Evolutionary conservation across 1,140 invertebrate species (phyloP).

Genomic region (Propsilocerus akamusi): DNA sequence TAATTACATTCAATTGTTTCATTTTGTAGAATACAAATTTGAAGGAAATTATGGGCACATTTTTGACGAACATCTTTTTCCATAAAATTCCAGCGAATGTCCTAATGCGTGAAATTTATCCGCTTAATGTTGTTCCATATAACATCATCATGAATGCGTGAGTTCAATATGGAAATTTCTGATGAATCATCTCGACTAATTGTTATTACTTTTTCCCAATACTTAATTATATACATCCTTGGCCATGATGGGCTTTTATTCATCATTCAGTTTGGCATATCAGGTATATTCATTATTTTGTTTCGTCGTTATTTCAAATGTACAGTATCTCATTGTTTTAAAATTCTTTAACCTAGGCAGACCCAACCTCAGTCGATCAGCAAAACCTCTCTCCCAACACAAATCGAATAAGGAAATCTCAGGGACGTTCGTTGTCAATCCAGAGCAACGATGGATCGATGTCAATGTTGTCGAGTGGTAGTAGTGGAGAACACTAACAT

Average conservation of each 20-base stretch:
- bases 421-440: constrained; percentile 74
- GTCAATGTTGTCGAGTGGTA: constrained; percentile 65
- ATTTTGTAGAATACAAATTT: constrained; percentile 30
- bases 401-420: constrained; percentile 48
- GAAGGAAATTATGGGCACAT: constrained; percentile 72
- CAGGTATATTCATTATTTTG: constrained; percentile 1
- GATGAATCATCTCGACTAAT: no score
- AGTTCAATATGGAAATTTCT: constrained; percentile 57
- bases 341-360: constrained; percentile 53
- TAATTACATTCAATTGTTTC: background rate
- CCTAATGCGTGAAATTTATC: constrained; percentile 88
- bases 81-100: constrained; percentile 88
- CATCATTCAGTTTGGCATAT: background rate
- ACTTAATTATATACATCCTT: no score
- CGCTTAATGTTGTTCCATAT: constrained; percentile 67
- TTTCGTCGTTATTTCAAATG: background rate
- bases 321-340: background rate
- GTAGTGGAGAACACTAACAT: constrained; percentile 42
- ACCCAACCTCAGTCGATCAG: constrained; percentile 84
- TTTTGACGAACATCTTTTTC: constrained; percentile 83
- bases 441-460: constrained; percentile 80
- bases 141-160: constrained; percentile 78
- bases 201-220: background rate
- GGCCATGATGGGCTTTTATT: no score
- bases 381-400: constrained; percentile 65